These are phyloP conservation scores for Perccottus glenii DNA, from an alignment of 2,113 vertebrate species.

Conservation along the genomic window DNA sequence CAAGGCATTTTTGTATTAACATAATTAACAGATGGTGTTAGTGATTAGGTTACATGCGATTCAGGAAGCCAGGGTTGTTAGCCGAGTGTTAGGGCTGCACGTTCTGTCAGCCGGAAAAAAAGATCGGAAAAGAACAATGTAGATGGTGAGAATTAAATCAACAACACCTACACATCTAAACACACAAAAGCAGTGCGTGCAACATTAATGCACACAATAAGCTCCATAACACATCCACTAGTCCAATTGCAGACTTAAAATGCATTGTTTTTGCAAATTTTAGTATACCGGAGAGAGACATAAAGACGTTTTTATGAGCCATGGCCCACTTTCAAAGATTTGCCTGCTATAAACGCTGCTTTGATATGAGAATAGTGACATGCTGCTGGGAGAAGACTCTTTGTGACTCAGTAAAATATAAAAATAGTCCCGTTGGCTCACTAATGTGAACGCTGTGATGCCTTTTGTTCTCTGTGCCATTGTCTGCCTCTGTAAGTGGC, in stretches of 20 bases:
- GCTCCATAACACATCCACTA: conserved; percentile 46
- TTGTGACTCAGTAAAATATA: conserved; percentile 74
- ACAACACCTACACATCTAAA: conserved; percentile 64
- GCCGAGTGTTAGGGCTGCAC: conserved; percentile 67
- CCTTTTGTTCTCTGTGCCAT: conserved; percentile 61
- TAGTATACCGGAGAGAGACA: conserved; percentile 61
- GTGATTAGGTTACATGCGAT: conserved; percentile 79
- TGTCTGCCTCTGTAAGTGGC: conserved; percentile 50
- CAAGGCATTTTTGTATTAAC: conserved; percentile 78
- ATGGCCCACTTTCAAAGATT: conserved; percentile 75
- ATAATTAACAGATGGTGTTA: conserved; percentile 82
- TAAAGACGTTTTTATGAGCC: conserved; percentile 72
- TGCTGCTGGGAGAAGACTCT: conserved; percentile 68
- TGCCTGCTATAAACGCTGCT: conserved; percentile 70
- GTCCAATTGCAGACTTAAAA: conserved; percentile 66
- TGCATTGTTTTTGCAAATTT: conserved; percentile 66
- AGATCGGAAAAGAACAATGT: conserved; percentile 70
- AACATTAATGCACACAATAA: conserved; percentile 48
- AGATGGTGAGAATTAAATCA: conserved; percentile 68
- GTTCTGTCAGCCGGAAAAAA: conserved; percentile 65
- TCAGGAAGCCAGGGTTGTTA: conserved; percentile 76
- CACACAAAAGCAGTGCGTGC: conserved; percentile 38
- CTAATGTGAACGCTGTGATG: conserved; percentile 64
- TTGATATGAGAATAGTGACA: conserved; percentile 75
- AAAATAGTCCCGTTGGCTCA: conserved; percentile 67